These are phyloP conservation scores for Stigmatopora argus DNA, from an alignment of 2,113 vertebrate genomes.

Conservation along the genomic window DNA sequence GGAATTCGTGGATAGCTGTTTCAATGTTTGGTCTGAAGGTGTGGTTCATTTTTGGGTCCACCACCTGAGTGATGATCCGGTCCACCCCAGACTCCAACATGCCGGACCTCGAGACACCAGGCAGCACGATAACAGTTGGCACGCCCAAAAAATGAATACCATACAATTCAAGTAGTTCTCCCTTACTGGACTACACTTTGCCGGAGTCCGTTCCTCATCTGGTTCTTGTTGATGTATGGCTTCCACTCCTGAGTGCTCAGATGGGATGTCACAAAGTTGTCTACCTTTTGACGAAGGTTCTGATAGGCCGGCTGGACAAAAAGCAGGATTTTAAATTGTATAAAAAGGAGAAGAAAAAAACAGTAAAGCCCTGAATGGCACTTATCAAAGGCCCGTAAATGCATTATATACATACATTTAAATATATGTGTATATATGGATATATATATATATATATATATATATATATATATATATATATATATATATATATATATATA, in stretches of 20 bases:
- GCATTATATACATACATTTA: no score
- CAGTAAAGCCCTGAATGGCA: background rate
- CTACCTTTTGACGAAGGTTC: conserved; percentile 94
- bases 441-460: no score
- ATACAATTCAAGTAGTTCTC: background rate
- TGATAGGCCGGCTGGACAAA: conserved; percentile 86
- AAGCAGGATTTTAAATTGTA: background rate
- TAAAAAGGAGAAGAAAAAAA: background rate
- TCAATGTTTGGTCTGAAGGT: conserved; percentile 96
- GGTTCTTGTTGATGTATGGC: conserved; percentile 96
- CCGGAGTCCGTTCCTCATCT: conserved; percentile 85
- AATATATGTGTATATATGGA: no score
- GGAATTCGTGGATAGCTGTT: conserved; percentile 90
- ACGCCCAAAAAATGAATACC: background rate
- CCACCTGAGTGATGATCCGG: conserved; percentile 97
- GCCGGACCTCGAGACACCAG: conserved; percentile 74
- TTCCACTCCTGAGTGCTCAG: conserved; percentile 96
- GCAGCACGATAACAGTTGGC: background rate
- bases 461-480: no score
- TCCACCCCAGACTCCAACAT: conserved; percentile 98
- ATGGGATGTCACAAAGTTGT: conserved; percentile 93
- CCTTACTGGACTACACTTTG: conserved; percentile 96
- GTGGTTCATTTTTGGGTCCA: conserved; percentile 96
- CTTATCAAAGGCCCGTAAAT: no score
- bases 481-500: no score